Evolutionary conservation across 1,140 invertebrate genomes (phyloP), one percentile per base, ranked within the genome.

Genomic region (Tachypleus tridentatus): DNA sequence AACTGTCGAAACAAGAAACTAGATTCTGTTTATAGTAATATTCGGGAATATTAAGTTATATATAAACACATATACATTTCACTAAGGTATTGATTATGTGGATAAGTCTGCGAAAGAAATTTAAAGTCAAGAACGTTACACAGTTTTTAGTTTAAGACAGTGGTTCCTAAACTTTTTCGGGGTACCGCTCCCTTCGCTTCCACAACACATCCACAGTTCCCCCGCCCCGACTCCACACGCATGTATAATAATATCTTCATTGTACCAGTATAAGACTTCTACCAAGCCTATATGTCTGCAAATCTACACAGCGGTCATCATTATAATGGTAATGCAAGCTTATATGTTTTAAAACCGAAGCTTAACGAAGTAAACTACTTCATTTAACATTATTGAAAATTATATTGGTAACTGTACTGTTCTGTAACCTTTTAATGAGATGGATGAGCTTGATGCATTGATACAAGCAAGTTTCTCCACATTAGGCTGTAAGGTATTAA

Each of bases 401-500:
- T 54, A n/a, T 54, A 8, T 54, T 54, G n/a, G 7, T 7, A n/a
- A 54, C 53, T 8, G n/a, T 54, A 8, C n/a, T 54, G n/a, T n/a
- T 8, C n/a, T 54, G n/a, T 7, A n/a, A 54, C 0, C n/a, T 7
- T 61, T 48, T 63, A 63, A 58, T 63, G 47, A 63, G 47, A 63
- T 5, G 62, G 62, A 10, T 58, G 62, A 58, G 56, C 29, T 57
- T 61, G 52, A 51, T 60, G 59, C 4, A n/a, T 10, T 63, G 11
- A 11, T 5, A 67, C 29, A 29, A 29, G 29, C 5, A 6, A 67
- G 11, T 57, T 57, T 67, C 49, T 64, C 56, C 49, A 67, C 64
- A 56, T 63, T 52, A 50, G 63, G 63, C 47, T 54, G 56, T 4
- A 62, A 50, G 54, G 64, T 64, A 54, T 11, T 67, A 47, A 62